Base-by-base conservation (phyloP, 2,888 invertebrate species). In the Entomobrya multifasciata region DNA sequence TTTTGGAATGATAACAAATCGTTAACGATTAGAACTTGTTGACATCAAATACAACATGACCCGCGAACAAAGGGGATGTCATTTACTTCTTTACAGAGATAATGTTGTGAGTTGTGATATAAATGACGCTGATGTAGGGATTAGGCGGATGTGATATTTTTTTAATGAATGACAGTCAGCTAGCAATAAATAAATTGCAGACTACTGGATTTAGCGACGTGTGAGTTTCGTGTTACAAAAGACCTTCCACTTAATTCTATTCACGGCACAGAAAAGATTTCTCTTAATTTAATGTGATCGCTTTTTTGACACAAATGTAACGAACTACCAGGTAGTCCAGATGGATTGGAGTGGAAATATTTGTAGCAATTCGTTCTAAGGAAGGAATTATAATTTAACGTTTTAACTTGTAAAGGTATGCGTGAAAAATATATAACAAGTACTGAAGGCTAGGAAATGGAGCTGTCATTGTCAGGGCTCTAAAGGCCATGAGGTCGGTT, bases 391-490 rank as follows among this genome's bases (percentile, higher is more conserved):
- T 82, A 82, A 81, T 80, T 77, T 87, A 77, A 70, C 65, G 70
- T 81, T 67, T 82, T 67, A 22, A 0, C n/a, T 36, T 36, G 36
- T 36, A n/a, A n/a, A n/a, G n/a, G n/a, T n/a, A 47, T 67, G 36
- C 36, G 67, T 17, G 49, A 87, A 87, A 86, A 78, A 55, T 87
- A 76, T 82, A 76, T 76, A 76, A 67, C 74, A 76, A 67, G 76
- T 52, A 52, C 74, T 77, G 76, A 74, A 81, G 80, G 87, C 70
- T 76, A 86, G 86, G 87, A 87, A 87, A 82, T 87, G 82, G 76
- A 87, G 87, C 79, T 87, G 82, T 87, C 87, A 87, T 82, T 87
- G 87, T 87, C 87, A 87, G 82, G 87, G 87, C 70, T 81, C 47
- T n/a, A 82, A 87, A 82, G 82, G 82, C 82, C 77, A 80, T 86